A percentile compares a stretch with the other conserved stretches of the same genome.
Conservation (phyloP, 2,113 vertebrate genomes). For the Scomber japonicus region DNA sequence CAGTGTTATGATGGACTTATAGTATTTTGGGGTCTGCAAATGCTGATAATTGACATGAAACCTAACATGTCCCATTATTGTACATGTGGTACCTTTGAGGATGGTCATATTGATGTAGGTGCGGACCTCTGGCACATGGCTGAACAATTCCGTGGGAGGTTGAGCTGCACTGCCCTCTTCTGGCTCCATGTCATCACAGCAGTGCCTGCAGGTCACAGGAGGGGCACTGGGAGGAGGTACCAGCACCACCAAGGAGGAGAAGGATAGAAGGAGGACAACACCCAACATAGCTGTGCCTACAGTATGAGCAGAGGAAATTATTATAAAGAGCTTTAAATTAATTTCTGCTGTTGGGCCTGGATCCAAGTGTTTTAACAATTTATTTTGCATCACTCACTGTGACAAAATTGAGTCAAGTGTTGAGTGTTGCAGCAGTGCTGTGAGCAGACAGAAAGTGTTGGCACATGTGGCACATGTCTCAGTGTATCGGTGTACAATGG, state of each 20-base stretch:
- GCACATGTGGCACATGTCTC: no score
- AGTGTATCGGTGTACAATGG: no score
- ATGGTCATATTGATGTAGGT: conserved; percentile 95
- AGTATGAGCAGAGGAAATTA: not conserved
- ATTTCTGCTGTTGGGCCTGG: not conserved
- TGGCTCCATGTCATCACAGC: conserved; percentile 88
- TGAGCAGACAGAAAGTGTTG: no score
- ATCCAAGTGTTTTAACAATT: no score
- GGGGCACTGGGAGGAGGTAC: conserved; percentile 77
- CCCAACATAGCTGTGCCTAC: conserved; percentile 75
- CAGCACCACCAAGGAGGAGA: conserved; percentile 54
- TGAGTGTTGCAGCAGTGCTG: no score
- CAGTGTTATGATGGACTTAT: no score
- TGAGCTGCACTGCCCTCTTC: conserved; percentile 59
- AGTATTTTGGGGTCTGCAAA: no score
- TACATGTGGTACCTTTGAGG: conserved; percentile 62
- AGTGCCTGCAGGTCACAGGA: conserved; percentile 82
- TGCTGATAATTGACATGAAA: no score
- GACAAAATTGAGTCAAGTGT: not conserved
- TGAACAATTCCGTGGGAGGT: not conserved
- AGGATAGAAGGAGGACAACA: conserved; percentile 60
- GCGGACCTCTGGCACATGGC: conserved; percentile 86
- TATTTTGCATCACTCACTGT: not conserved
- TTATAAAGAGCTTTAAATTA: not conserved
- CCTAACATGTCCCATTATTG: no score